Evolutionary conservation across 2,888 invertebrate genomes (phyloP), one percentile per base, ranked within the genome.

Genomic region (Miltochrista miniata): DNA sequence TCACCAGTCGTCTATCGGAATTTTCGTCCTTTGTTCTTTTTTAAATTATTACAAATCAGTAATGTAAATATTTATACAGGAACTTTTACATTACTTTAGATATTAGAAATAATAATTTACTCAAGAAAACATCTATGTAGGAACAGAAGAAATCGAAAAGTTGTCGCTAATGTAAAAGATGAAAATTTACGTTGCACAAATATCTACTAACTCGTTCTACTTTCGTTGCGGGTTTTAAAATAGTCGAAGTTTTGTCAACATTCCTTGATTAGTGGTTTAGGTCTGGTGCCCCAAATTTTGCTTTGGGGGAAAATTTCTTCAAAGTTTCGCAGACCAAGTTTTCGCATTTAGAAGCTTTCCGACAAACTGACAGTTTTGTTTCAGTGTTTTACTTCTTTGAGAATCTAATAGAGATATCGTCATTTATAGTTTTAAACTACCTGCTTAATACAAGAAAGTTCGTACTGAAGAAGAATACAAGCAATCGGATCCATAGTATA

Each of bases 251-350:
- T 64, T 54, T 13, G 46, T 29, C 31, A 59, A 61, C 65, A 59
- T 59, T 61, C 46, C 36, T 38, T 59, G 53, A 64, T 64, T 64
- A 61, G 64, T 35, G 65, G 65, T 64, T 64, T 58, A 51, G 33
- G 43, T 60, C 48, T 33, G 38, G 41, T 39, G 50, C 54, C 56
- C 65, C 51, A 61, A 56, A 64, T 64, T 61, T 50, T 54, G 56
- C 51, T 59, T 51, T 52, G 59, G 48, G 44, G 36, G 59, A 64
- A 64, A 64, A 61, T 64, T 54, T 61, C 47, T 45, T 12, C 40
- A 37, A 61, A 61, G 18, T 61, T 61, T 42, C 47, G 48, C 49
- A 53, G 42, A 12, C 29, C 24, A 59, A 64, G 48, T 64, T 61
- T 37, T 14, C 45, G 52, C 61, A 54, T 64, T 64, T 54, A 51